phyloP scores from a whole-genome alignment of 2,888 invertebrate genomes.

The Timandra comae region DNA sequence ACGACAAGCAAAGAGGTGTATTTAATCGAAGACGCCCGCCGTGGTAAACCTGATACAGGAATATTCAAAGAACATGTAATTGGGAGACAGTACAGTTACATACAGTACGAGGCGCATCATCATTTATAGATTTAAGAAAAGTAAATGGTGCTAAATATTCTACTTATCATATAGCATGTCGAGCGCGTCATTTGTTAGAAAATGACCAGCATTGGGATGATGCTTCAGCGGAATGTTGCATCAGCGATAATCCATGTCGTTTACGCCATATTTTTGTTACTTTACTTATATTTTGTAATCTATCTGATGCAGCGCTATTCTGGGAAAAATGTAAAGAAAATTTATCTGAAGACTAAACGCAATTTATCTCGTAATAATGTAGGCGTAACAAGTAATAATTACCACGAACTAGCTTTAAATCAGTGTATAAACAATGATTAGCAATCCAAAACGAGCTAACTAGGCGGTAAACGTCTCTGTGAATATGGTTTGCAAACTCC shows the following conservation, averaged over 20 bases:
- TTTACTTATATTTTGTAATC: no score
- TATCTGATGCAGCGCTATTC: slow-evolving; percentile 3
- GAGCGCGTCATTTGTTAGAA: no score
- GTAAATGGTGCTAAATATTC: slow-evolving; percentile 5
- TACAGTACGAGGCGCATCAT: no score
- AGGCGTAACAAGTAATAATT: background rate
- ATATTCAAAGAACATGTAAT: slow-evolving; percentile 5
- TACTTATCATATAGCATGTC: slow-evolving; percentile 2
- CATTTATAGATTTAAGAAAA: no score
- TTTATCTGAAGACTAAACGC: slow-evolving; percentile 1
- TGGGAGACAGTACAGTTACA: slow-evolving; percentile 4
- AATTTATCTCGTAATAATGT: background rate
- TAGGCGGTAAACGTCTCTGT: slow-evolving; percentile 2
- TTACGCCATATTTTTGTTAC: no score
- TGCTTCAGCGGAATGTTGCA: slow-evolving; percentile 7
- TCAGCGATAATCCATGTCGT: no score
- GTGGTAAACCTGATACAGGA: background rate
- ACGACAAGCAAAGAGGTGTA: slow-evolving; percentile 1
- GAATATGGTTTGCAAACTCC: slow-evolving; percentile 3
- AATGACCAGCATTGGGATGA: no score
- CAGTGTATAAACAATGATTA: slow-evolving; percentile 1
- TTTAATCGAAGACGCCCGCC: slow-evolving; percentile 1
- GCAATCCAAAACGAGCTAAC: slow-evolving; percentile 1
- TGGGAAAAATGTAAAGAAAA: slow-evolving; percentile 2
- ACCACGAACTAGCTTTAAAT: slow-evolving; percentile 1